phyloP scores from a whole-genome alignment of 1,140 invertebrate species.

The Drosophila subobscura region DNA sequence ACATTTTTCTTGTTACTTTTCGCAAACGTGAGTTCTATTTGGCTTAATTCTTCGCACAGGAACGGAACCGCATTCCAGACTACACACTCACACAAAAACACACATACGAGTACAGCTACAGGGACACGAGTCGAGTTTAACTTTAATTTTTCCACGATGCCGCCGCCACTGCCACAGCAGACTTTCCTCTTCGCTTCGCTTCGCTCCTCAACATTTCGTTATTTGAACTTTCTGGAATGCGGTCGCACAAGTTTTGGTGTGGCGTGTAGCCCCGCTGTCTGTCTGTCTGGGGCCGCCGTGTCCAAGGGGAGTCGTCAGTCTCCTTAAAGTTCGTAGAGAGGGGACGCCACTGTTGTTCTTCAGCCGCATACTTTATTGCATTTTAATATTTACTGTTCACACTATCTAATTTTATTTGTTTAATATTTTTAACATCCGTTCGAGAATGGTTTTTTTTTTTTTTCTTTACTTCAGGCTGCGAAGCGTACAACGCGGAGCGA shows the following conservation, averaged over 20 bases:
- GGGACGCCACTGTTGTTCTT: constrained; percentile 8
- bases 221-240: constrained; percentile 82
- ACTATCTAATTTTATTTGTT: constrained; percentile 23
- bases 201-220: constrained; percentile 36
- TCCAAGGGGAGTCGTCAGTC: not conserved
- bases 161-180: no score
- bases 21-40: constrained; percentile 58
- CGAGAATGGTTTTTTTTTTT: constrained; percentile 10
- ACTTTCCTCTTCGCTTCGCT: constrained; percentile 53
- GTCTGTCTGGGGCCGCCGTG: constrained; percentile 3
- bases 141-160: constrained; percentile 32
- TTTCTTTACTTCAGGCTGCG: constrained; percentile 6
- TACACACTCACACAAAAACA: constrained; percentile 42
- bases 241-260: constrained; percentile 68
- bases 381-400: constrained; percentile 57
- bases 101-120: constrained; percentile 25
- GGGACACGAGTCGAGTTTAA: constrained; percentile 40
- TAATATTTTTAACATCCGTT: constrained; percentile 23
- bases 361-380: constrained; percentile 21
- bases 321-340: not conserved
- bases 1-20: constrained; percentile 43
- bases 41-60: constrained; percentile 31
- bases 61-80: constrained; percentile 69
- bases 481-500: constrained; percentile 4
- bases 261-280: constrained; percentile 19